Base-by-base conservation (phyloP, 2,888 invertebrate genomes). In the Nycteola revayana region DNA sequence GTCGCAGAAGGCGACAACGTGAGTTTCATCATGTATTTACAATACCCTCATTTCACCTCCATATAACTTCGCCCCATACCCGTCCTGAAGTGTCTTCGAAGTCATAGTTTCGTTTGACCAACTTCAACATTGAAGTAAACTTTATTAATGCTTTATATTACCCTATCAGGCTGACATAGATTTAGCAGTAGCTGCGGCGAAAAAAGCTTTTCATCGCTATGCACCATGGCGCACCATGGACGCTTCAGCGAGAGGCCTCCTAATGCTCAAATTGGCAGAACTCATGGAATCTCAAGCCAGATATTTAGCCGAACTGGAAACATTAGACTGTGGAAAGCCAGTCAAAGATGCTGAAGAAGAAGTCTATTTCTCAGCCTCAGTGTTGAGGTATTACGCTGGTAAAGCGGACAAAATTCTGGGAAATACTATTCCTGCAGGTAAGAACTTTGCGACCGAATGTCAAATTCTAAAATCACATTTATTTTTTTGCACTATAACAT, bases 281-380 rank as follows among this genome's bases (percentile, higher is more conserved):
- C 89, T 97, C 0, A 90, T 98, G 37, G 92, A 94, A 51, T 90
- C 94, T 10, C 95, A 98, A 62, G 88, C 90, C 17, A 83, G 90
- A 8, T 92, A 94, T 43, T 70, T 97, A 41, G 95, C 95, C 1
- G 95, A 96, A 61, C 89, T 99, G 51, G 98, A 99, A 86, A 97
- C 98, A 0, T 74, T 98, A 44, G 98, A 99, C 75, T 98, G 97
- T 77, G 98, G 98, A 0, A 98, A 98, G 71, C 97, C 98, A 0
- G 97, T 93, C 57, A 85, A 91, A 17, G 83, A 90, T 42, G 91
- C 96, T 0, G 90, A 90, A 42, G 93, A 91, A 25, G 96, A 96
- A 72, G 78, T 96, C 0, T 90, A 90, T 5, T 83, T 85, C 41
- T 87, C 92, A 7, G 88, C 93, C 0, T 90, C 90, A 31, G 91